Base-by-base conservation (phyloP, 35 echinoderm and acorn worm species). In the Amphiura filiformis region DNA sequence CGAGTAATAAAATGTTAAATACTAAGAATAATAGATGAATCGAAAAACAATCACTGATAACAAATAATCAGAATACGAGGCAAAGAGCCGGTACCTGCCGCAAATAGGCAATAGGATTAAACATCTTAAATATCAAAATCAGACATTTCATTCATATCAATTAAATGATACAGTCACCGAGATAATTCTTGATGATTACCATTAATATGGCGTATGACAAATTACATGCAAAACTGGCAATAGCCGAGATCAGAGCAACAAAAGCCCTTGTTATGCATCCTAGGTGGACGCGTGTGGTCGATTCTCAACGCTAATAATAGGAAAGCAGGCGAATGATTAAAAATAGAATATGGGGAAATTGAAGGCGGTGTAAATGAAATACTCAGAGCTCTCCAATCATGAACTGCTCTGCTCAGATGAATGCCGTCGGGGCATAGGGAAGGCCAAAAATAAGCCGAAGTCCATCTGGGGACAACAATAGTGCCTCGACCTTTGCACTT, bases 371-470 rank as follows among this genome's bases (percentile, higher is more conserved):
- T 75, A 49, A 86, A 86, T 34, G 56, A 36, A 37, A 86, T 76
- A 28, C 57, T 86, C 39, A 76, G 75, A 11, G 75, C 20, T 4
- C 84, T 31, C 86, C 86, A 88, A 36, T 88, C 86, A 22, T 88
- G 86, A 76, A 88, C 35, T n/a, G 36, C 23, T 0, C 31, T 11
- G 33, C 34, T 26, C 1, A 88, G 80, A 80, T 88, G 86, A 13
- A 31, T 32, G 34, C 42, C 86, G 20, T 88, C 86, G 14, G 75
- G 79, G 49, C 88, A 83, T 12, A 89, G 11, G 23, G 57, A 57
- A 1, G 88, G 88, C 88, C 88, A 65, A 76, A 89, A 89, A 35
- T 78, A 88, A 33, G 86, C 75, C 2, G 86, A 88, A 9, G 36
- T 42, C 86, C 86, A 88, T 80, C 80, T 80, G 15, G 86, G 86